Evolutionary conservation across 2,797 vertebrate genomes (phyloP), one percentile per base, ranked within the genome.

Genomic region (Scolopax rusticola): DNA sequence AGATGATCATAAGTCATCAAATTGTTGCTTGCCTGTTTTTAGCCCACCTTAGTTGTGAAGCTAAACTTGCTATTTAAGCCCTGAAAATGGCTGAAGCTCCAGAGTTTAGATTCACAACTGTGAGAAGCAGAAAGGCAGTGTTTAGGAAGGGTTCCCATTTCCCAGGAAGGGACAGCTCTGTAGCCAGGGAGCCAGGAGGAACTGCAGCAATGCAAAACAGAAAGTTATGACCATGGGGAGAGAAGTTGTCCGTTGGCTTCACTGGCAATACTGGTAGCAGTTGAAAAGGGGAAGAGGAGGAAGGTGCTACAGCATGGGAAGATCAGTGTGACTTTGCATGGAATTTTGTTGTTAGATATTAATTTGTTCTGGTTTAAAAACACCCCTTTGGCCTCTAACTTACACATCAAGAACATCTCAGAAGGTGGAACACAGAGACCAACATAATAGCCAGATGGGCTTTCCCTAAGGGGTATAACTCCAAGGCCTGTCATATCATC

Each of bases 31-130:
- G 23, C 24, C 23, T 83, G n/a, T 14, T 40, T 94, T 89, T 83
- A 93, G 54, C 47, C 68, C 88, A 94, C 60, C 71, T 43, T 83
- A 70, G 71, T 15, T 51, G 76, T 67, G 40, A 90, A 93, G 15
- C 7, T 90, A 38, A 86, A 76, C 53, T 74, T 83, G 43, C 65
- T 93, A 56, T 53, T 90, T 81, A 71, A 88, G 51, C 27, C 19
- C 61, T 40, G n/a, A 28, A 73, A 77, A 16, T 28, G 19, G 8
- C 15, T 33, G 56, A 82, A 82, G 24, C 11, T 68, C 15, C 25
- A 51, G 13, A 16, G 19, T 6, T 91, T 16, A 28, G 15, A 27
- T 51, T 51, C 50, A 28, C 50, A 51, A 28, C 24, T 8, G 3
- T 7, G 7, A 90, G 33, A 82, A 59, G 15, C 11, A 24, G 18